These are phyloP conservation scores for Lathamus discolor DNA, from an alignment of 2,113 vertebrate genomes.

Conservation along the genomic window DNA sequence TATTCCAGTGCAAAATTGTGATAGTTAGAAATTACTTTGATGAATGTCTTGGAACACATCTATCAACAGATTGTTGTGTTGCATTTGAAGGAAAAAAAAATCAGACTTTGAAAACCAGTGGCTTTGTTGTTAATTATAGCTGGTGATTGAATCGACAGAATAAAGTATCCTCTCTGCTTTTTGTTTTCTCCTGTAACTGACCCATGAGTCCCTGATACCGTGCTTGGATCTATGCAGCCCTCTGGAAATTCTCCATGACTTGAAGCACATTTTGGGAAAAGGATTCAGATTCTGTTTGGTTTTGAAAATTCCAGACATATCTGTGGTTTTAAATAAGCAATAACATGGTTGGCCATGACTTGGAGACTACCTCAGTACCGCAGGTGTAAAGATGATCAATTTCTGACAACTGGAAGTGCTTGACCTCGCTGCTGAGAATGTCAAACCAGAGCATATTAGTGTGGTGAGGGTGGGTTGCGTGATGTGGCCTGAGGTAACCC, in stretches of 20 bases:
- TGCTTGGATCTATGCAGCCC: not conserved
- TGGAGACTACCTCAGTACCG: not conserved
- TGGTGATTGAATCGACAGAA: not conserved
- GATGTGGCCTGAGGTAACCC: not conserved
- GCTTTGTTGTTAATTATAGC: not conserved
- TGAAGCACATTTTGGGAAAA: not conserved
- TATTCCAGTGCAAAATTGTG: not conserved
- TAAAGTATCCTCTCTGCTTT: not conserved
- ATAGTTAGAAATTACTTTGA: not conserved
- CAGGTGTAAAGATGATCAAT: not conserved
- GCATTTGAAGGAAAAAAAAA: not conserved
- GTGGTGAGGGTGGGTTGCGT: not conserved
- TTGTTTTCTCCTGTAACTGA: not conserved
- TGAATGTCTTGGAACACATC: not conserved
- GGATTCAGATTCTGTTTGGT: not conserved
- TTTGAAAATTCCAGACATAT: not conserved
- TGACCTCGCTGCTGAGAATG: fast-evolving
- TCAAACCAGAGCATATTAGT: not conserved
- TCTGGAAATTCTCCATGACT: not conserved
- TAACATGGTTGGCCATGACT: not conserved
- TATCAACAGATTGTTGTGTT: not conserved
- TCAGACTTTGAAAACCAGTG: not conserved
- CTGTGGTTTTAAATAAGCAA: not conserved
- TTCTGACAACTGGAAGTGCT: not conserved
- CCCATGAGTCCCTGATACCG: not conserved